Conservation (phyloP, 1,140 invertebrate species). For the Eufriesea mexicana region DNA sequence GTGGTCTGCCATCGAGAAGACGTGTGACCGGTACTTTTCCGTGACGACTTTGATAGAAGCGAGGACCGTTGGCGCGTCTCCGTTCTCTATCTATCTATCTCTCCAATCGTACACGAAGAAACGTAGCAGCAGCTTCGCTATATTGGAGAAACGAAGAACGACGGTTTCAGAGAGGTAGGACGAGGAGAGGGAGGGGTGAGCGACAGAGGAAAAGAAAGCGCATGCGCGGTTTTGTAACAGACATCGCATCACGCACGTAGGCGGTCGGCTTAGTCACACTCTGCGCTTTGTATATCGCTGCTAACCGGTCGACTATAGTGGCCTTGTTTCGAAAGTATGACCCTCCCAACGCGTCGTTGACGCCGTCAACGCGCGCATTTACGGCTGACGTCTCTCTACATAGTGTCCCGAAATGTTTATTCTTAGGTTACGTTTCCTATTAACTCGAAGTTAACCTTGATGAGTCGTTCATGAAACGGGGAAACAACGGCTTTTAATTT, state of each 20-base stretch:
- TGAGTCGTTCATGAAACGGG: neutral
- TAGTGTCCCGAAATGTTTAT: slow-evolving; percentile 15
- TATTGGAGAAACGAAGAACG: slow-evolving; percentile 11
- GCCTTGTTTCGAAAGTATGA: slow-evolving; percentile 77
- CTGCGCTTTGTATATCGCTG: slow-evolving; percentile 57
- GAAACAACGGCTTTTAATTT: neutral
- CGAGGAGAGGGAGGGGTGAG: neutral
- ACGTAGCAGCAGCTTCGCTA: neutral
- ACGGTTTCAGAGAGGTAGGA: neutral
- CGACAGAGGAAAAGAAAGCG: neutral
- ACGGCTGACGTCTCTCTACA: slow-evolving; percentile 24
- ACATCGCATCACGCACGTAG: slow-evolving; percentile 65
- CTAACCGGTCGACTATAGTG: slow-evolving; percentile 63
- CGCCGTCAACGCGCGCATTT: slow-evolving; percentile 45
- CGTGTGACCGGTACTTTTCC: slow-evolving; percentile 82
- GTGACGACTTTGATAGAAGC: slow-evolving; percentile 72
- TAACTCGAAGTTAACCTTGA: neutral
- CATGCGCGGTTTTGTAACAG: slow-evolving; percentile 38
- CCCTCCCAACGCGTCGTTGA: slow-evolving; percentile 31
- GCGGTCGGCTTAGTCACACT: slow-evolving; percentile 73
- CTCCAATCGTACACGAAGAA: slow-evolving; percentile 32
- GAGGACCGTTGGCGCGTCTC: slow-evolving; percentile 25
- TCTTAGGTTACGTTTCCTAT: slow-evolving; percentile 7
- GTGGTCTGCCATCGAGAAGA: slow-evolving; percentile 70
- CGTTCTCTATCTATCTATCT: slow-evolving; percentile 16